phyloP scores from a whole-genome alignment of 1,140 invertebrate species.

The Zelostemma sp. region DNA sequence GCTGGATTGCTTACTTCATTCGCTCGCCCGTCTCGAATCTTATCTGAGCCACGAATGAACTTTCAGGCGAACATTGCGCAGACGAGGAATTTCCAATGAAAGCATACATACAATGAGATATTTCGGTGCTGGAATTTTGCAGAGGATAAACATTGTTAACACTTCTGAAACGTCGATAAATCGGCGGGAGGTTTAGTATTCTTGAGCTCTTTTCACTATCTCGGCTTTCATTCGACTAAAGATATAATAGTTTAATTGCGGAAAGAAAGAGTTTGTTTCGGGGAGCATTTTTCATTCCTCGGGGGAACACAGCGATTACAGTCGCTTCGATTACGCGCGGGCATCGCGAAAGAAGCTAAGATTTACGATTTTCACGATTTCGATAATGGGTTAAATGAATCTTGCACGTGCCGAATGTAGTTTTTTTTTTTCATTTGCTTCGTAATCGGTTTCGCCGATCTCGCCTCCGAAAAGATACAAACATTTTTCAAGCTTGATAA shows the following conservation, averaged over 20 bases:
- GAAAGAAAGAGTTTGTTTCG: constrained; percentile 9
- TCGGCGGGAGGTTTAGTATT: no score
- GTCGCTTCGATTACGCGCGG: constrained; percentile 18
- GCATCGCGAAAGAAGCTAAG: constrained; percentile 11
- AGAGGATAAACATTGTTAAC: no score
- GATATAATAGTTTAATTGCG: no score
- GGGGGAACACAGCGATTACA: constrained; percentile 19
- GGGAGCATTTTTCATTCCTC: constrained; percentile 20
- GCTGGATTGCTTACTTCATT: constrained; percentile 16
- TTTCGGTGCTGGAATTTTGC: no score
- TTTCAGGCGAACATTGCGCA: no score
- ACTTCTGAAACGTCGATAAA: constrained; percentile 16
- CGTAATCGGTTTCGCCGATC: constrained; percentile 23
- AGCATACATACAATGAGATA: no score
- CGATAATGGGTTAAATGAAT: constrained; percentile 25
- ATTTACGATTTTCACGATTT: constrained; percentile 30
- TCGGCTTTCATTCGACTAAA: no score
- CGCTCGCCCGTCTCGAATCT: neutral
- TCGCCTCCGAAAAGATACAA: constrained; percentile 6
- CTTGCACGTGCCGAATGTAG: constrained; percentile 21
- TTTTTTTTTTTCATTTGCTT: constrained; percentile 14
- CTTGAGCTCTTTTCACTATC: no score
- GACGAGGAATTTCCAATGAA: no score
- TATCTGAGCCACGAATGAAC: no score
- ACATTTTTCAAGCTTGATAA: constrained; percentile 2